phyloP scores from a whole-genome alignment of 2,888 invertebrate species.

The Tetramorium bicarinatum region DNA sequence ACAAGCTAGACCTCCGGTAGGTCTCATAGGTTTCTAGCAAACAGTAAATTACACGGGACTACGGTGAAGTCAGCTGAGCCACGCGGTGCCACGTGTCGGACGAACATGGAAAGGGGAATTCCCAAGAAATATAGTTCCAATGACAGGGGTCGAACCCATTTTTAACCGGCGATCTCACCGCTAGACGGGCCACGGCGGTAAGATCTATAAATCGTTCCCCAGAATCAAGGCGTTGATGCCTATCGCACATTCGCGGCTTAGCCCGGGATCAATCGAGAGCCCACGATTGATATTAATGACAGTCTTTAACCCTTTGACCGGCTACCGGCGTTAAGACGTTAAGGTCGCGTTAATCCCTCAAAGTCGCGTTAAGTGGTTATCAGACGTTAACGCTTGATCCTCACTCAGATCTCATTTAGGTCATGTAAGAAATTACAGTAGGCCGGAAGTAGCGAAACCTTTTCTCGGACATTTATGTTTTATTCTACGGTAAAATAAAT shows the following conservation, averaged over 20 bases:
- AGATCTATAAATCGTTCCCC: conserved; percentile 76
- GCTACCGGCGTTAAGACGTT: conserved; percentile 58
- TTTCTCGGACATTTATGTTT: background rate
- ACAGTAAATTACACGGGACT: conserved; percentile 65
- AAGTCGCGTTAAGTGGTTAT: conserved; percentile 54
- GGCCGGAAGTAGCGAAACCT: background rate
- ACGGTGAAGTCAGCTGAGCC: conserved; percentile 71
- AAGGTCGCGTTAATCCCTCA: conserved; percentile 47
- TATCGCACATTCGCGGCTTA: conserved; percentile 63
- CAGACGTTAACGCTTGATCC: conserved; percentile 12
- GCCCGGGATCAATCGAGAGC: conserved; percentile 70
- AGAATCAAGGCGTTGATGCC: conserved; percentile 66
- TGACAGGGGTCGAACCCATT: conserved; percentile 79
- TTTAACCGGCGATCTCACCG: conserved; percentile 71
- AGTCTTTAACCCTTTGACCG: conserved; percentile 70
- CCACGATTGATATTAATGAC: conserved; percentile 78
- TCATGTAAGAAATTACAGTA: background rate
- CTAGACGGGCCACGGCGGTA: conserved; percentile 41
- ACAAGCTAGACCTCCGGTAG: conserved; percentile 26
- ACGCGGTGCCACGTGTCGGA: conserved; percentile 77
- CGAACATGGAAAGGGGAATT: conserved; percentile 70
- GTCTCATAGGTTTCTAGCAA: conserved; percentile 56
- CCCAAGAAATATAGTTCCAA: conserved; percentile 78
- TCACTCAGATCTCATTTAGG: conserved; percentile 12
- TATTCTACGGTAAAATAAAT: background rate